Conservation (phyloP, 1,140 invertebrate genomes). For the Apocrypta bakeri region DNA sequence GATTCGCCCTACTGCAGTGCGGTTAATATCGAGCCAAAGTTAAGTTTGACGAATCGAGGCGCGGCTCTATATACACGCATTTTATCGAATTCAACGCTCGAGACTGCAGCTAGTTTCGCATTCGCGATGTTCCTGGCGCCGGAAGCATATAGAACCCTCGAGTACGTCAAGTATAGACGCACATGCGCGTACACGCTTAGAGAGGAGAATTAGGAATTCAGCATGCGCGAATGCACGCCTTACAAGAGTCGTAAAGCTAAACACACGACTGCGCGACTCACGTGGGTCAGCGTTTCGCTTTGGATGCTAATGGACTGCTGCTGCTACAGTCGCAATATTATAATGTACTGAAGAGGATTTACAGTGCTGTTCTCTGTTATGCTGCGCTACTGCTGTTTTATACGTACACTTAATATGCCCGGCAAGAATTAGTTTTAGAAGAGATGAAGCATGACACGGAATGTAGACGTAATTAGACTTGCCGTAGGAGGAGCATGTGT, state of each 20-base stretch:
- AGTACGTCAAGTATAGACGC: neutral
- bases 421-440: neutral
- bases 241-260: conserved; percentile 29
- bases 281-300: conserved; percentile 32
- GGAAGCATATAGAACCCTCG: neutral
- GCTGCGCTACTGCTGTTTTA: neutral
- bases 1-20: neutral
- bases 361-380: neutral
- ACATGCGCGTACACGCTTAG: neutral
- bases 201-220: conserved; percentile 23
- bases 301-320: conserved; percentile 38
- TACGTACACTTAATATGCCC: too few relatives aligned
- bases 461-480: neutral
- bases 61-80: neutral
- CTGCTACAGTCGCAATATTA: neutral
- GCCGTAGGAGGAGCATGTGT: too few relatives aligned
- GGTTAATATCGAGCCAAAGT: neutral
- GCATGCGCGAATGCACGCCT: conserved; percentile 20
- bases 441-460: neutral
- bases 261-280: too few relatives aligned
- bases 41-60: neutral
- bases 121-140: neutral
- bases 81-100: neutral
- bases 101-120: neutral
- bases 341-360: neutral